Base-by-base conservation (phyloP, 2,888 invertebrate species). In the Phaonia tiefii region DNA sequence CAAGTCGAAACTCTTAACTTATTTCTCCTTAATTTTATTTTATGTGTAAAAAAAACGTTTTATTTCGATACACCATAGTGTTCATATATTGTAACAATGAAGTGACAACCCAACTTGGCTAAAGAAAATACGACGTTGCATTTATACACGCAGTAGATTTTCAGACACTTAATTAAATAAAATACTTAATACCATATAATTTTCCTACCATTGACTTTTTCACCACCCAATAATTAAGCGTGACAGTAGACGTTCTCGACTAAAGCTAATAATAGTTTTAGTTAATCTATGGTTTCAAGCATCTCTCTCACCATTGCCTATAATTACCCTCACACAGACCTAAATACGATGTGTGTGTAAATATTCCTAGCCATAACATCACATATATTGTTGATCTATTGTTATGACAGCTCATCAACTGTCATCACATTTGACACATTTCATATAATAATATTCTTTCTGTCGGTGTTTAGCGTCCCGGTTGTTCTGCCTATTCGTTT, bases 341-440 rank as follows among this genome's bases (percentile, higher is more conserved):
- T 11, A 42, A 49, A 60, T 31, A 46, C 13, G 22, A 39, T 10
- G 51, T 25, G 8, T 31, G 31, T 31, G 56, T 81, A 58, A 20
- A 42, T 63, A 22, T 63, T 63, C 7, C 20, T 72, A 80, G 78
- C 80, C 76, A 49, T 81, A 80, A 84, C 84, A 81, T 77, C 75
- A 78, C 80, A 78, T 75, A 75, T 67, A 67, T 83, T 82, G 84
- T 85, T 87, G 86, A 88, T 89, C 87, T 88, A 87, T 88, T 89
- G 89, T 88, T 89, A 88, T 88, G 89, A 89, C 88, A 88, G 88
- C 89, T 86, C 88, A 88, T 88, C 89, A 89, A 86, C 88, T 87
- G 88, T 86, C 88, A 86, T 67, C 72, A 75, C 54, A 67, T 72
- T 67, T 81, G 80, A 77, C 75, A 81, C 77, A 81, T 81, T 75